Conservation (phyloP, 37 sponge, comb jelly and placozoan genomes). For the Halichondria panicea region DNA sequence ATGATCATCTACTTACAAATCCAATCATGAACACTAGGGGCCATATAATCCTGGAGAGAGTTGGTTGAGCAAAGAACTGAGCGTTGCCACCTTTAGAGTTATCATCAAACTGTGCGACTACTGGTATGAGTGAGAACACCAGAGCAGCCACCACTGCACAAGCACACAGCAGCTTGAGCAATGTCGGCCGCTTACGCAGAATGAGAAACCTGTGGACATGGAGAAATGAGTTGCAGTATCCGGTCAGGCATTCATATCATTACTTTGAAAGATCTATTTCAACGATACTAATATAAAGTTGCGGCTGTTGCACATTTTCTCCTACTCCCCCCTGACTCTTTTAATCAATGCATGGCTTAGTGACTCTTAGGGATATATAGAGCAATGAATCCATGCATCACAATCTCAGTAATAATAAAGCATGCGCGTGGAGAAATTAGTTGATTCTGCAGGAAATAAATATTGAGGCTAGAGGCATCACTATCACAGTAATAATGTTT, state of each 20-base stretch:
- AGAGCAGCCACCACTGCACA: slow-evolving; percentile 49
- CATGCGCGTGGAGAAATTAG: too few species aligned
- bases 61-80: slow-evolving; percentile 19
- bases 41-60: slow-evolving; percentile 50
- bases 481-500: too few species aligned
- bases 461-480: too few species aligned
- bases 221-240: background rate
- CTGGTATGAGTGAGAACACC: slow-evolving; percentile 57
- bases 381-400: too few species aligned
- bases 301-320: too few species aligned
- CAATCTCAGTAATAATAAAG: too few species aligned
- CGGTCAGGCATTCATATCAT: background rate
- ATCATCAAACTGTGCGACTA: slow-evolving; percentile 32
- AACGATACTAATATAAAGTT: too few species aligned
- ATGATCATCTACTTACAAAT: slow-evolving; percentile 51
- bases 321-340: too few species aligned
- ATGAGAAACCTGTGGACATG: slow-evolving; percentile 39
- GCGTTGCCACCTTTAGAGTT: slow-evolving; percentile 9
- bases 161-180: slow-evolving; percentile 41
- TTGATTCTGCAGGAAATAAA: too few species aligned
- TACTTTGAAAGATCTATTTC: too few species aligned
- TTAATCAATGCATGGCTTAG: too few species aligned
- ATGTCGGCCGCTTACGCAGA: slow-evolving; percentile 58
- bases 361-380: too few species aligned
- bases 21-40: slow-evolving; percentile 79